Evolutionary conservation across 2,888 invertebrate genomes (phyloP), one percentile per base, ranked within the genome.

Genomic region (Drosophila tripunctata): DNA sequence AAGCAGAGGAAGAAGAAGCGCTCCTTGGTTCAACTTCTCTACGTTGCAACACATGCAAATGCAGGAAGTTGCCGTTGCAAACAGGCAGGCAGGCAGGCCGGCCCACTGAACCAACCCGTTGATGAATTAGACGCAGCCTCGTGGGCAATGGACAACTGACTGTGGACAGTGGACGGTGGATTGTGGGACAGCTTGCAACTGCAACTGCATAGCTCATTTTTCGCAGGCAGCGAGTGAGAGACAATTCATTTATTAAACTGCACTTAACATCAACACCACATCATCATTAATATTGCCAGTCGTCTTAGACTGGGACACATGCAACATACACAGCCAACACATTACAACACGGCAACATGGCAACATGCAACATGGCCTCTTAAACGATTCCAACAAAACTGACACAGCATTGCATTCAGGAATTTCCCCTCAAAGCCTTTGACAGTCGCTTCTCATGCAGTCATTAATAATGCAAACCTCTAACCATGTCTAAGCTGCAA

Each of bases 201-300:
- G 1, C 54, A 55, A 50, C 68, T 47, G 71, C 81, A 78, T 62
- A 62, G 75, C 82, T 74, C 60, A 69, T 68, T 73, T 72, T 68
- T 67, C 62, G 67, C 65, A 61, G 60, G 62, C 65, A 48, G 14
- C 60, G 55, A 68, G 67, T 65, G 64, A 69, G 64, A 79, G 75
- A 88, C 83, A 89, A 89, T 84, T 89, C 90, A 89, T 90, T 89
- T 89, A 89, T 89, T 89, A 89, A 89, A 89, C 85, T 84, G 87
- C 88, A 89, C 89, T 90, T 89, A 89, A 89, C 89, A 87, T 89
- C 89, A 90, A 88, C 89, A 90, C 87, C 90, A 87, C 89, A 89
- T 85, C 90, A 87, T 83, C 90, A 90, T 87, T 88, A 88, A 87
- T 87, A 88, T 78, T 69, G 64, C 33, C 44, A 36, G 57, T 38